These are phyloP conservation scores for Linnaemya vulpina DNA, from an alignment of 2,888 invertebrate genomes.

Conservation along the genomic window DNA sequence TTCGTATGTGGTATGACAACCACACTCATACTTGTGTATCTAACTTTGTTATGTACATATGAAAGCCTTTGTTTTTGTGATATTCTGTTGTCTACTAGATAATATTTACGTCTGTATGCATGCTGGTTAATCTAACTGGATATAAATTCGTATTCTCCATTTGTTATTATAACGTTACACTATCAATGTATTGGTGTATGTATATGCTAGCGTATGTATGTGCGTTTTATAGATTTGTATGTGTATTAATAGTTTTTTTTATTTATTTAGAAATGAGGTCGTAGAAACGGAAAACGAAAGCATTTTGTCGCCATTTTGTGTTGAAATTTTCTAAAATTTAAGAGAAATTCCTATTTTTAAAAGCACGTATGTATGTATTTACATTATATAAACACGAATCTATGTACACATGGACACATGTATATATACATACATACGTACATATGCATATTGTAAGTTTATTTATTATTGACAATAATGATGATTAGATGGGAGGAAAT, in stretches of 20 bases:
- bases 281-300: slow-evolving; percentile 83
- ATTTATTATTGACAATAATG: slow-evolving; percentile 22
- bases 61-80: no score
- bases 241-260: slow-evolving; percentile 43
- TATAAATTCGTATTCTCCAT: slow-evolving; percentile 56
- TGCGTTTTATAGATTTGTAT: slow-evolving; percentile 13
- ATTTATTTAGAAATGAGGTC: slow-evolving; percentile 79
- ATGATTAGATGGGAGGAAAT: slow-evolving; percentile 37
- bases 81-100: no score
- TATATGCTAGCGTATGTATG: slow-evolving; percentile 33
- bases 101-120: neutral
- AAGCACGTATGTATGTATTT: no score
- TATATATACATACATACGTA: no score
- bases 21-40: neutral
- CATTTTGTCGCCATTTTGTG: slow-evolving; percentile 75
- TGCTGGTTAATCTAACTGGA: slow-evolving; percentile 57
- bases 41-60: neutral
- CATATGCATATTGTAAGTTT: slow-evolving; percentile 1
- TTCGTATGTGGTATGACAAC: slow-evolving; percentile 17
- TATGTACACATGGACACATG: no score
- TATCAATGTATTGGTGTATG: slow-evolving; percentile 26
- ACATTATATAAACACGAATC: no score
- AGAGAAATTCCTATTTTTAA: slow-evolving; percentile 39
- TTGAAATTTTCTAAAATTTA: slow-evolving; percentile 56
- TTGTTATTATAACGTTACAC: slow-evolving; percentile 40